Evolutionary conservation across 1,140 invertebrate species (phyloP), one percentile per base, ranked within the genome.

Genomic region (Meloidogyne hapla): DNA sequence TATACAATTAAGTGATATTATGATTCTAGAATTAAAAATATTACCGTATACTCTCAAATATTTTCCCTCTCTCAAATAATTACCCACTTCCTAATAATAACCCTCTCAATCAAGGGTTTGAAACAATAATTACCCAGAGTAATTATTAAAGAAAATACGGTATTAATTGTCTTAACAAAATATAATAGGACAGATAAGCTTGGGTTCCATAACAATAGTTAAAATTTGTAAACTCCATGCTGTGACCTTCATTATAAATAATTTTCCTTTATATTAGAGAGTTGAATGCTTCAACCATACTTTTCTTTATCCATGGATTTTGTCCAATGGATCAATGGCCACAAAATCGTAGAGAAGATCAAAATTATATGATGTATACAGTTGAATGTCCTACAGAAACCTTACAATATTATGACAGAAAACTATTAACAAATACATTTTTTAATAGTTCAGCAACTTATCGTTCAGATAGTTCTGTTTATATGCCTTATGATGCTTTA

Each of bases 401-500:
- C 3, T 33, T 23, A 6, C 28, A 2, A 69, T 40, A 33, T 69
- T 69, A 40, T 15, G 28, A 42, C 2, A 56, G 28, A 33, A 69
- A 13, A 23, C 9, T 45, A 40, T 18, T 69, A 56, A 21, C 13
- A 12, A 67, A 67, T 9, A 13, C 40, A 45, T 33, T 42, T 25
- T 76, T 76, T 25, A 76, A 76, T 64, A 28, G 13, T 38, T 63
- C 75, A 62, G 67, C 67, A 64, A 76, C 75, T 8, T 75, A 76
- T 63, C 68, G 69, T 26, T 26, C 21, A 64, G 75, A 76, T 64
- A 76, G 75, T 25, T 56, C 48, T 42, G 25, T 76, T 12, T 63
- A 21, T 40, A 40, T 56, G 48, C 40, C 40, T 15, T 69, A 69
- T 38, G 67, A 69, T 69, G 28, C 12, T 21, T 18, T 69, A 75